These are phyloP conservation scores for Pseudococcus longispinus DNA, from an alignment of 2,888 invertebrate species.

Conservation along the genomic window DNA sequence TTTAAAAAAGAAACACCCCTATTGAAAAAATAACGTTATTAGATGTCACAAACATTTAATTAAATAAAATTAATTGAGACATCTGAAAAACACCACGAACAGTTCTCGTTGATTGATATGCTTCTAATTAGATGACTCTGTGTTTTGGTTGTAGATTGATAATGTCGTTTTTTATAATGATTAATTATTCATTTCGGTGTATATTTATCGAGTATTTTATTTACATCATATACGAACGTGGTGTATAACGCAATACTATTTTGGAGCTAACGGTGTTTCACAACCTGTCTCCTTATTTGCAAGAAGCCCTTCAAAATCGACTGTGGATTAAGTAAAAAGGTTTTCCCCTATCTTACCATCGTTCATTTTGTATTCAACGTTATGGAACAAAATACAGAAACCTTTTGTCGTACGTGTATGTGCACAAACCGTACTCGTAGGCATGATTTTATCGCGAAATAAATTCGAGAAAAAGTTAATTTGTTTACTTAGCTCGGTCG, in stretches of 20 bases:
- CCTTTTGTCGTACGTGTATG: neutral
- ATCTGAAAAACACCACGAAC: neutral
- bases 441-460: neutral
- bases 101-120: conserved; percentile 51
- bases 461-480: neutral
- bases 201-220: neutral
- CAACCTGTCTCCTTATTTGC: neutral
- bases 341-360: neutral
- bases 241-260: neutral
- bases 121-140: conserved; percentile 47
- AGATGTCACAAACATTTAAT: conserved; percentile 10
- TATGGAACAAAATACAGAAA: neutral
- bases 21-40: neutral
- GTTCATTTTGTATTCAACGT: neutral
- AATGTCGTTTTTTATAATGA: conserved; percentile 29
- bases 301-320: conserved; percentile 2
- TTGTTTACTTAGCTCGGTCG: neutral
- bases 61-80: conserved; percentile 45
- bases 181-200: conserved; percentile 39
- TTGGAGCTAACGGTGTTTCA: neutral
- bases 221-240: neutral
- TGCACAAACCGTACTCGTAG: neutral
- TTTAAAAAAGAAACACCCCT: neutral
- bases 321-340: neutral
- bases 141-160: conserved; percentile 47